Base-by-base conservation (phyloP, 2,888 invertebrate genomes). In the Chrysotoxum bicinctum region DNA sequence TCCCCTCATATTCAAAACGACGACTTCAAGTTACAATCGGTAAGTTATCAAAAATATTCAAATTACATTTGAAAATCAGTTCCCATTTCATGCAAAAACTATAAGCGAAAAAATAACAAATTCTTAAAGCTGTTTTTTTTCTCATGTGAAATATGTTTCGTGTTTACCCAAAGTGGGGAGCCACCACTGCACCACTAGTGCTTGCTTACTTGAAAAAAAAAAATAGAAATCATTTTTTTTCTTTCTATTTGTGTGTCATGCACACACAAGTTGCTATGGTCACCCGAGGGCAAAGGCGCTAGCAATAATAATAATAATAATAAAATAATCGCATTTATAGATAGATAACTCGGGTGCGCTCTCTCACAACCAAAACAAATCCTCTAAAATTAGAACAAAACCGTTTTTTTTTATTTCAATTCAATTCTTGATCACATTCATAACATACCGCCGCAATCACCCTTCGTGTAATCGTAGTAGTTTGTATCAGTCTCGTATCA, bases 181-280 rank as follows among this genome's bases (percentile, higher is more conserved):
- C 82, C 72, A 62, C 75, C 68, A 64, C 54, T 58, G 45, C 40
- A 40, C 54, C 62, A 70, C 48, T 68, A 50, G 40, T 19, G 45
- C 62, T 62, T 62, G 16, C 62, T 68, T 50, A 58, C 30, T 81
- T 32, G 58, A 66, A 40, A 40, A 78, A 68, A 77, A 74, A 50
- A 68, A 81, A 66, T 70, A 66, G 50, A 66, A 50, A 66, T 35
- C 14, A 21, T 79, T 58, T 40, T 52, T 56, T 75, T 76, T n/a
- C n/a, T 73, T 58, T 58, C 80, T 48, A 82, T 86, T 66, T 86
- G 81, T 82, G 86, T 86, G 82, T 82, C 82, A 86, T 66, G 66
- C 77, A 78, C 74, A 86, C 77, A 86, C 82, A 86, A 86, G 86
- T 86, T 86, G 86, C 86, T 86, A 86, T 86, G 86, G 86, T 66